Evolutionary conservation across 2,113 vertebrate genomes (phyloP).

Genomic region (Toxotes jaculatrix): DNA sequence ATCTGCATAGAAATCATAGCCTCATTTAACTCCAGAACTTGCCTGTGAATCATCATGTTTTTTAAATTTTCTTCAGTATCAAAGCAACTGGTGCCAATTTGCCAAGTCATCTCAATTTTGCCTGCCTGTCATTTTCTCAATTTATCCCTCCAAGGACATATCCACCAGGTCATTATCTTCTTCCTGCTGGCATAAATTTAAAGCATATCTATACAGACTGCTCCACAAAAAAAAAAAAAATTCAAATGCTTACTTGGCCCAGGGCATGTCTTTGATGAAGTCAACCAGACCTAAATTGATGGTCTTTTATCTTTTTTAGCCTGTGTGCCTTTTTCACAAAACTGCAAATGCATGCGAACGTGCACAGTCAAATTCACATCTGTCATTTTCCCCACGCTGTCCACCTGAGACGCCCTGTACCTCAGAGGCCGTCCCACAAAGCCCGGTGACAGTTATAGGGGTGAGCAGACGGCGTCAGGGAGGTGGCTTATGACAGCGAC

Average conservation of each 20-base stretch:
- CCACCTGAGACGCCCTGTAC: conserved; percentile 24
- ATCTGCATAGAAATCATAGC: background rate
- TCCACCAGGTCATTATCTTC: conserved; percentile 53
- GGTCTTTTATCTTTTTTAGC: conserved; percentile 7
- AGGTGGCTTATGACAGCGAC: conserved; percentile 67
- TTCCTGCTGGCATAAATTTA: conserved; percentile 51
- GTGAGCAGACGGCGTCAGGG: conserved; percentile 42
- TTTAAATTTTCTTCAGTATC: background rate
- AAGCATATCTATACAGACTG: conserved; percentile 36
- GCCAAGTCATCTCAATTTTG: background rate
- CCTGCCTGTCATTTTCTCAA: conserved; percentile 11
- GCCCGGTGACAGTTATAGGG: conserved; percentile 29
- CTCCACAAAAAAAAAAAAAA: conserved; percentile 30
- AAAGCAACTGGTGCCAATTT: background rate
- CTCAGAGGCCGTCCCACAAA: conserved; percentile 25
- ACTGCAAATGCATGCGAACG: conserved; percentile 1
- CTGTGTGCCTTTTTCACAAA: background rate
- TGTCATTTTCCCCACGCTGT: conserved; percentile 27
- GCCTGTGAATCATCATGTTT: background rate
- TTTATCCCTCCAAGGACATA: conserved; percentile 66
- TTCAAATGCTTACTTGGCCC: conserved; percentile 22
- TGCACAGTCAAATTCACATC: conserved; percentile 3
- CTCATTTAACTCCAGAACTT: background rate
- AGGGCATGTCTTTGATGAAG: conserved; percentile 29
- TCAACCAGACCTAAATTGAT: conserved; percentile 33